Percentiles rank a stretch among this genome's conserved stretches.
Conservation (phyloP, 2,797 vertebrate species). For the Channa striata region DNA sequence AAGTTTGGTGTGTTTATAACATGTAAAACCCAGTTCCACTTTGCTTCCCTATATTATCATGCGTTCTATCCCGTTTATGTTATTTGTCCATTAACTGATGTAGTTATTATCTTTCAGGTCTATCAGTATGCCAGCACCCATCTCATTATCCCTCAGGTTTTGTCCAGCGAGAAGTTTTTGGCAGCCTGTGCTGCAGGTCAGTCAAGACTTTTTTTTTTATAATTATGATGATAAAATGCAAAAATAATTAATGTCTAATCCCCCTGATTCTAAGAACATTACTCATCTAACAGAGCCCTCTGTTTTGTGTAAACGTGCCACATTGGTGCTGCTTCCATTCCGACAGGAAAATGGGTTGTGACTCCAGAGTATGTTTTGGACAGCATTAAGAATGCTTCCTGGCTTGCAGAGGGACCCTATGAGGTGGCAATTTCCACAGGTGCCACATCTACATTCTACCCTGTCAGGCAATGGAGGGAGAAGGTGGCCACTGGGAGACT, state of each 20-base stretch:
- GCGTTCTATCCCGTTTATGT: slow-evolving; percentile 8
- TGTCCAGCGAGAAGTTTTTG: slow-evolving; percentile 93
- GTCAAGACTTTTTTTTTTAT: slow-evolving; percentile 49
- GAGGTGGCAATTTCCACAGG: slow-evolving; percentile 84
- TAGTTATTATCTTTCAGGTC: slow-evolving; percentile 77
- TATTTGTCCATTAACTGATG: slow-evolving; percentile 4
- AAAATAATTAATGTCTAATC: neutral
- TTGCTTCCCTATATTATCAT: neutral
- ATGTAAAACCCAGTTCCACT: neutral
- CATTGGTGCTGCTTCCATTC: neutral
- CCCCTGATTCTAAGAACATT: neutral
- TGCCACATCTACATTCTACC: slow-evolving; percentile 59
- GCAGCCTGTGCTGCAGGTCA: slow-evolving; percentile 95
- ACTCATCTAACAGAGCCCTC: neutral
- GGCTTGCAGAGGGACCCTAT: slow-evolving; percentile 92
- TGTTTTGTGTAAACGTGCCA: neutral
- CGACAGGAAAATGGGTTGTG: slow-evolving; percentile 94
- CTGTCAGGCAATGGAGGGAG: slow-evolving; percentile 81
- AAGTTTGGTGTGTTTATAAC: neutral
- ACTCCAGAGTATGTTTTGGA: slow-evolving; percentile 93
- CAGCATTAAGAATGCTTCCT: slow-evolving; percentile 90
- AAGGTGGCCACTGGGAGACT: slow-evolving; percentile 79
- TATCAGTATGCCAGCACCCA: slow-evolving; percentile 89
- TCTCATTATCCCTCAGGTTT: slow-evolving; percentile 87
- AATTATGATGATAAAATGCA: neutral